A percentile compares a stretch with the other conserved stretches of the same genome.
These are phyloP conservation scores for Lampris megalopsis DNA, from an alignment of 2,113 vertebrate species.

Conservation along the genomic window DNA sequence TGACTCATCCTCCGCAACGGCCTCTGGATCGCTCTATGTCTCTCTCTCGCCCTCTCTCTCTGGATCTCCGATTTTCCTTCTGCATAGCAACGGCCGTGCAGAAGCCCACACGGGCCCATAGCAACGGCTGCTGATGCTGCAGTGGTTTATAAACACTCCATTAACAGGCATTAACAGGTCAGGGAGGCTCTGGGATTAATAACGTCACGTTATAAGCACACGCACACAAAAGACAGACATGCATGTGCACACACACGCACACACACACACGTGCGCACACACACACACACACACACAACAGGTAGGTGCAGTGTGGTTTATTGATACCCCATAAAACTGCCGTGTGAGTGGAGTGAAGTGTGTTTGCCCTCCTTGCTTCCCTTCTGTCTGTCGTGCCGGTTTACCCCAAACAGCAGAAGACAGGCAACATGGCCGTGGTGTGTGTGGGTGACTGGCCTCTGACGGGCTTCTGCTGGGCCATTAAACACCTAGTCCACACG, in stretches of 20 bases:
- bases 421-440: too few species aligned
- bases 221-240: background rate
- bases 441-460: too few species aligned
- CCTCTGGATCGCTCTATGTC: slow-evolving; percentile 60
- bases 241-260: background rate
- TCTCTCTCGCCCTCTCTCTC: slow-evolving; percentile 10
- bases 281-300: background rate
- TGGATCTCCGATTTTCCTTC: background rate
- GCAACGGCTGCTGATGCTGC: slow-evolving; percentile 51
- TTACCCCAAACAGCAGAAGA: too few species aligned
- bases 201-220: background rate
- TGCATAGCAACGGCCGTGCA: slow-evolving; percentile 71
- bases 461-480: too few species aligned
- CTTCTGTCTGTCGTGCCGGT: too few species aligned
- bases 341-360: too few species aligned
- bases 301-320: too few species aligned
- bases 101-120: slow-evolving; percentile 63
- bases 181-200: background rate
- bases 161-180: slow-evolving; percentile 20
- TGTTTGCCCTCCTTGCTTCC: too few species aligned
- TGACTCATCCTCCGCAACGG: slow-evolving; percentile 79
- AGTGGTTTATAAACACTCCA: slow-evolving; percentile 36
- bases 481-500: too few species aligned
- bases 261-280: slow-evolving; percentile 1
- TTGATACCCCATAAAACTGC: too few species aligned